Base-by-base conservation (phyloP, 2,113 vertebrate species). In the Melanotaenia duboulayi region DNA sequence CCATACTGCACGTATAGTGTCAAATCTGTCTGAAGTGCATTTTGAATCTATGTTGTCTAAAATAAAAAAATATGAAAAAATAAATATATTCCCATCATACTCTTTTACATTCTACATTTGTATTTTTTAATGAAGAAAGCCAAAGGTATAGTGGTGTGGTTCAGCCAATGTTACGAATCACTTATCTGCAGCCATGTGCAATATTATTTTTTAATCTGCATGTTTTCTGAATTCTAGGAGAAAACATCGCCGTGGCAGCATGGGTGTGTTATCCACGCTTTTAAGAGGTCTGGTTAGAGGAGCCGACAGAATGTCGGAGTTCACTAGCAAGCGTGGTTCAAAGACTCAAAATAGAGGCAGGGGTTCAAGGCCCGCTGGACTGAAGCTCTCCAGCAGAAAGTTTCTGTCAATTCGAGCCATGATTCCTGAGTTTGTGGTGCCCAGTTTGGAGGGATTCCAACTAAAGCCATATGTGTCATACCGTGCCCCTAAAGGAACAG, bases 381-480 rank as follows among this genome's bases (percentile, higher is more conserved):
- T 87, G 37, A 55, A 67, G 16, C 94, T 94, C 8, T 12, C 91
- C 65, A 94, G 59, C 77, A 39, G 73, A 3, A 96, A 95, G 71
- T 99, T 97, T 68, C 0, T 95, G 8, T 51, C 84, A 4, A 4
- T 97, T 13, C 73, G 14, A 22, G 90, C 94, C 62, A 97, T 95
- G 96, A 94, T 97, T 24, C 97, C 98, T 0, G 84, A 96, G 62
- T 95, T 99, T 49, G 63, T 99, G 20, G 98, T 99, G n/a, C 98
- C 98, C 0, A 90, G 92, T 0, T 74, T 97, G 65, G 87, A 97
- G 65, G 97, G 94, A 12, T 99, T 96, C 83, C 94, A 92, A 65
- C 95, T 99, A n/a, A 95, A 91, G 69, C 93, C 98, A 0, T 99
- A 99, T 22, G 97, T 99, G 7, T 98, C 94, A 0, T 99, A 97